These are phyloP conservation scores for Coelopa frigida DNA, from an alignment of 1,140 invertebrate species.

Conservation along the genomic window DNA sequence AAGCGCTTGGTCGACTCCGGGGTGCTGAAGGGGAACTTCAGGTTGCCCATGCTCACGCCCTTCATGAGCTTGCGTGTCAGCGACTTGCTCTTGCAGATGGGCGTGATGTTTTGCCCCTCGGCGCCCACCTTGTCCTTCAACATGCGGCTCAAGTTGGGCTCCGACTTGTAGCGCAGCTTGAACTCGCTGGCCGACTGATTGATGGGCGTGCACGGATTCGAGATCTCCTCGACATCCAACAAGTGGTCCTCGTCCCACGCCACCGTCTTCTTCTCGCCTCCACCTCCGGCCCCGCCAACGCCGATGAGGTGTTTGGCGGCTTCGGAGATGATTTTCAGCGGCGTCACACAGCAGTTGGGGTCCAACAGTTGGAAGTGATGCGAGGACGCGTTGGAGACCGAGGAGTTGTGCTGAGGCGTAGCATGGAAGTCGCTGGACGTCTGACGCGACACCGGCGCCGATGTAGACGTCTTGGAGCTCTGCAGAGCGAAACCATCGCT, in stretches of 20 bases:
- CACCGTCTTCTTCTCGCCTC: conserved; percentile 29
- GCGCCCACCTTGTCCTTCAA: conserved; percentile 13
- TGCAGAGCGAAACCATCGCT: conserved; percentile 15
- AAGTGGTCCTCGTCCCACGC: conserved; percentile 33
- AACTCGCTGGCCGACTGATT: conserved; percentile 22
- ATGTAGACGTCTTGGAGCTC: conserved; percentile 17
- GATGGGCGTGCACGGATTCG: conserved; percentile 34
- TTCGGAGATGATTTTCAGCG: conserved; percentile 29
- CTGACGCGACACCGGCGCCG: conserved; percentile 35
- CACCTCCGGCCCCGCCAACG: background rate
- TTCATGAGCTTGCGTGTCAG: conserved; percentile 42
- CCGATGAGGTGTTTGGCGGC: conserved; percentile 27
- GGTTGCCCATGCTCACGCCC: conserved; percentile 41
- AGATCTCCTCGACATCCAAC: conserved; percentile 35
- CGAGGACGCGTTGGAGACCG: background rate
- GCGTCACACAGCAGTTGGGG: conserved; percentile 29
- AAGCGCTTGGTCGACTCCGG: conserved; percentile 37
- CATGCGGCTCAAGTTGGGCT: conserved; percentile 38
- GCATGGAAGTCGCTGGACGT: conserved; percentile 18
- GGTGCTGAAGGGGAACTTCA: conserved; percentile 36
- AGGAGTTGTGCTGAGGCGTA: no score
- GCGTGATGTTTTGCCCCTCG: conserved; percentile 23
- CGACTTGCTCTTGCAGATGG: conserved; percentile 25
- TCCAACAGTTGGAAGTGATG: conserved; percentile 15
- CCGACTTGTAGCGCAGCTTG: conserved; percentile 36